These are phyloP conservation scores for Apodemus agrarius DNA, from an alignment of 2,797 vertebrate genomes.

Conservation along the genomic window DNA sequence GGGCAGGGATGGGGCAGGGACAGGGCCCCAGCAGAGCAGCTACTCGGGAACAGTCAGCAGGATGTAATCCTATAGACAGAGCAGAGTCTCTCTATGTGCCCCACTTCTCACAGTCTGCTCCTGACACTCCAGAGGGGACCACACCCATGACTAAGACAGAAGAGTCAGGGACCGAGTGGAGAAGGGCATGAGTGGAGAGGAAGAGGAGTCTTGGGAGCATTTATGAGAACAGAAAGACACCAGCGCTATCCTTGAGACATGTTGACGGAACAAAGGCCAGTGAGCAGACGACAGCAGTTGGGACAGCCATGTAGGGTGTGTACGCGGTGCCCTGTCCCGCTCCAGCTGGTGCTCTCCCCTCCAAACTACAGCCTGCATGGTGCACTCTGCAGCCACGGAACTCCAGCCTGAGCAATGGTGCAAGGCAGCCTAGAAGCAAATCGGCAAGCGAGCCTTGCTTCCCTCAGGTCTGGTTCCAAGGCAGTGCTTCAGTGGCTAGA, in stretches of 20 bases:
- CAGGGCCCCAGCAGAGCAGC: not conserved
- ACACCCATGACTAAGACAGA: not conserved
- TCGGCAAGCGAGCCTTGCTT: not conserved
- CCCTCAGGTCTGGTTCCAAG: not conserved
- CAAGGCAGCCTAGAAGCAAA: not conserved
- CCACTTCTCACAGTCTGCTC: accelerated
- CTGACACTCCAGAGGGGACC: not conserved
- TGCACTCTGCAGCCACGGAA: not conserved
- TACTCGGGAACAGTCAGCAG: not conserved
- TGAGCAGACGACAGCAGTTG: not conserved
- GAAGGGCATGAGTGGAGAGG: not conserved
- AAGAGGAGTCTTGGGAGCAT: not conserved
- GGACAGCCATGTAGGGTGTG: not conserved
- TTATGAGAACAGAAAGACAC: not conserved
- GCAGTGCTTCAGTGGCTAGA: not conserved
- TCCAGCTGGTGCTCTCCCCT: not conserved
- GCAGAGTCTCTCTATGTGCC: not conserved
- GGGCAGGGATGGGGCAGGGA: too few relatives aligned
- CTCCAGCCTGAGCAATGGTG: not conserved
- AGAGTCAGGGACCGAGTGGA: not conserved
- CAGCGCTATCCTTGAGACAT: not conserved
- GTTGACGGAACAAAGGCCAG: not conserved
- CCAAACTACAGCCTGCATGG: not conserved
- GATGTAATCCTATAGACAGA: conserved; percentile 25
- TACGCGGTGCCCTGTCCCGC: not conserved